These are phyloP conservation scores for Hippopotamus amphibius DNA, from an alignment of 2,113 vertebrate species.

Conservation along the genomic window DNA sequence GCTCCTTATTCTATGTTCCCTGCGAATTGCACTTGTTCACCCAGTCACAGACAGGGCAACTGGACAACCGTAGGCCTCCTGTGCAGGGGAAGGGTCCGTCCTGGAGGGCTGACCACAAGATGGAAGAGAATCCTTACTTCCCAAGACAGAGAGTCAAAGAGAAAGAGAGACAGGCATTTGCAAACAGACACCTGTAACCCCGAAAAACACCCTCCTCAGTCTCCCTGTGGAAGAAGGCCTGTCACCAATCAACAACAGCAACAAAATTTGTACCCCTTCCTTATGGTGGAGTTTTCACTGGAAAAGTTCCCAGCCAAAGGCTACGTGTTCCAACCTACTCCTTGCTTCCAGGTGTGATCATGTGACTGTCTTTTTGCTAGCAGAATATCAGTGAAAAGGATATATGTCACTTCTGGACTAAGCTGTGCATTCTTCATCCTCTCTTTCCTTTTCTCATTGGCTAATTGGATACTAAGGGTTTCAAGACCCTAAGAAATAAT, in stretches of 20 bases:
- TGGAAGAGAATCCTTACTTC: not conserved
- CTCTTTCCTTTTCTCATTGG: not conserved
- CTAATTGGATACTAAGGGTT: not conserved
- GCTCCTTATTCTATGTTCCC: not conserved
- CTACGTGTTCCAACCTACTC: accelerated
- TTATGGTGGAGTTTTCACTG: not conserved
- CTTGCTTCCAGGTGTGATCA: not conserved
- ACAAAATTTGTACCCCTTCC: not conserved
- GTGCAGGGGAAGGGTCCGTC: not conserved
- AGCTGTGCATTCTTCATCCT: not conserved
- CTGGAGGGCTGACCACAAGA: not conserved
- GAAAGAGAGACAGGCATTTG: not conserved
- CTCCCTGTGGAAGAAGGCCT: not conserved
- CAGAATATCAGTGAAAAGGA: not conserved
- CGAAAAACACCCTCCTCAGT: not conserved
- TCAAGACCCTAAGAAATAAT: not conserved
- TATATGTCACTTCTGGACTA: not conserved
- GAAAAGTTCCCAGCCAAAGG: not conserved
- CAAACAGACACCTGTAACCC: not conserved
- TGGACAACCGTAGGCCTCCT: not conserved
- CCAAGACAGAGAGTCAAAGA: not conserved
- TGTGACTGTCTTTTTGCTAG: not conserved
- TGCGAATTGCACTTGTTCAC: not conserved
- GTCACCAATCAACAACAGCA: not conserved
- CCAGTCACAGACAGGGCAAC: not conserved